Base-by-base conservation (phyloP, 2,113 vertebrate species). In the Tachysurus fulvidraco region DNA sequence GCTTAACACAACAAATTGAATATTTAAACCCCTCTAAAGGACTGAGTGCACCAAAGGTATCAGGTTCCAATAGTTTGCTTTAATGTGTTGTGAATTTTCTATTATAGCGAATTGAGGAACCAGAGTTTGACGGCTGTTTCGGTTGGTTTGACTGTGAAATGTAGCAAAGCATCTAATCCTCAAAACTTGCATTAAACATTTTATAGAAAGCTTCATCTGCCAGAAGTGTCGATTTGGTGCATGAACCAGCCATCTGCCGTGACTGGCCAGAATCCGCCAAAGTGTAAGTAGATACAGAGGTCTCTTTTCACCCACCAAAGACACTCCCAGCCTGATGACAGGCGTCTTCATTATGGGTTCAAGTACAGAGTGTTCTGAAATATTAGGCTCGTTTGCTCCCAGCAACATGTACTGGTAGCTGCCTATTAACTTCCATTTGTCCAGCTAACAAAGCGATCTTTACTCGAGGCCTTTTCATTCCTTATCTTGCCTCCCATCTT, bases 201-300 rank as follows among this genome's bases (percentile, higher is more conserved):
- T 81, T 46, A 30, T 69, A 90, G 88, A 77, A 55, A 69, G 78
- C 76, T 86, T 83, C 65, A 19, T 41, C 81, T 73, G 59, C n/a
- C 81, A 65, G 80, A 64, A 85, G 77, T 73, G 46, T 30, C 23
- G 19, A 69, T 46, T 23, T 10, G 69, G 73, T 81, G 76, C 67
- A 55, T 11, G 82, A 87, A 59, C 69, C 60, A 78, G 54, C 71
- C 89, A 87, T 54, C 87, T 89, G 87, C 71, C 59, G 78, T 8
- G 71, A 85, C 82, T 73, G 23, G 13, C 83, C 54, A 13, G 85
- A 89, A 67, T 73, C 87, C 62, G 62, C 65, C 62, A 55, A 83
- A 55, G 81, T 84, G 90, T 89, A 89, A 90, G 89, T 87, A 76
- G 82, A 89, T 82, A 84, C 67, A 59, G 78, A 79, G 52, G 62